Evolutionary conservation across 2,113 vertebrate genomes (phyloP).

Genomic region (Pseudorhombus dupliciocellatus): DNA sequence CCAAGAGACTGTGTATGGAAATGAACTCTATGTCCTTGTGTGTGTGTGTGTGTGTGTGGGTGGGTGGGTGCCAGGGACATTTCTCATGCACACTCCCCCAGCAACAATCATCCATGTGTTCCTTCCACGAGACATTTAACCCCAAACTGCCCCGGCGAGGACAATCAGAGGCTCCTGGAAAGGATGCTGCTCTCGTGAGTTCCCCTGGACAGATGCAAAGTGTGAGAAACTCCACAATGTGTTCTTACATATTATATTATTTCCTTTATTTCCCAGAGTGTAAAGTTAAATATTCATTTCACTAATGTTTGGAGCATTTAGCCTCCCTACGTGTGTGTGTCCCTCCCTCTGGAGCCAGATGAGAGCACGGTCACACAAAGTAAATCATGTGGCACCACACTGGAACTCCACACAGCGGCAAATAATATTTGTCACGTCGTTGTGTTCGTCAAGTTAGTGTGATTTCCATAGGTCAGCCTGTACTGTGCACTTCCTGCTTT

Average conservation of each 20-base stretch:
- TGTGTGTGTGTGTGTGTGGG: conserved; percentile 3
- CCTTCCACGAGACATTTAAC: conserved; percentile 53
- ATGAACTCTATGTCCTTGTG: conserved; percentile 1
- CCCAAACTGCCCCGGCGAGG: conserved; percentile 22
- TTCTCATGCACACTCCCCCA: not conserved
- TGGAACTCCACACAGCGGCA: too few relatives aligned
- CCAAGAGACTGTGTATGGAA: conserved; percentile 16
- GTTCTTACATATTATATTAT: not conserved
- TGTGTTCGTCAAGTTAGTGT: too few relatives aligned
- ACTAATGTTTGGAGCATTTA: too few relatives aligned
- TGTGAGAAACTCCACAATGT: not conserved
- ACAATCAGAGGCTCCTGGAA: conserved; percentile 1
- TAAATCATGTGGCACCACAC: too few relatives aligned
- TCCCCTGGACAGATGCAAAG: not conserved
- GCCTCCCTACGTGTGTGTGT: too few relatives aligned
- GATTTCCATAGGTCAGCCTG: too few relatives aligned
- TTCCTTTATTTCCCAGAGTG: not conserved
- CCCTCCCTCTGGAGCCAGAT: too few relatives aligned
- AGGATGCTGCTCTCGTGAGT: not conserved
- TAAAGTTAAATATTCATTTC: not conserved
- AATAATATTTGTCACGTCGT: too few relatives aligned
- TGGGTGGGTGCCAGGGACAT: not conserved
- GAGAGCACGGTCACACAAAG: too few relatives aligned
- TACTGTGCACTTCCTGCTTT: too few relatives aligned
- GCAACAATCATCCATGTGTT: conserved; percentile 37